Conservation (phyloP, 2,113 vertebrate species). For the Myiopsitta monachus region DNA sequence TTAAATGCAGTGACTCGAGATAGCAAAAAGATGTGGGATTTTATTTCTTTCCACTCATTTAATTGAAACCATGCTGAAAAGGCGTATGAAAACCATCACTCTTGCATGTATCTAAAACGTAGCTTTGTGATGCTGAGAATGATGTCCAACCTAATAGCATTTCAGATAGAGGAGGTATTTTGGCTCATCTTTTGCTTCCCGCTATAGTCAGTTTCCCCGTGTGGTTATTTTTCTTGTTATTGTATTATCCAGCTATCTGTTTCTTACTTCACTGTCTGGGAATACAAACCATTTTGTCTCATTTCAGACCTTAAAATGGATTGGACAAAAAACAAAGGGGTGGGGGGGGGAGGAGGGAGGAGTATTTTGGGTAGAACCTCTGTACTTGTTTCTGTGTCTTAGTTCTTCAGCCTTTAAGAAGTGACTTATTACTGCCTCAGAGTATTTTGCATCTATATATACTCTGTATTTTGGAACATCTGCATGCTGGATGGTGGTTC, state of each 20-base stretch:
- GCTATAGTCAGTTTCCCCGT: conserved; percentile 8
- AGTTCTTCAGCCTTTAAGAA: no score
- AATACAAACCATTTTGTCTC: conserved; percentile 50
- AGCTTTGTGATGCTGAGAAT: background rate
- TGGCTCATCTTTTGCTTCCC: conserved; percentile 43
- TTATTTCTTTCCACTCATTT: conserved; percentile 50
- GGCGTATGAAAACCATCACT: conserved; percentile 34
- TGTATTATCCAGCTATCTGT: conserved; percentile 37
- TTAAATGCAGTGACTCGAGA: background rate
- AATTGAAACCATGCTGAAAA: conserved; percentile 53
- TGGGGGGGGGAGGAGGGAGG: background rate
- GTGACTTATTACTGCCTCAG: background rate
- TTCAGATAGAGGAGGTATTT: conserved; percentile 41
- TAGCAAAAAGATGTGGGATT: conserved; percentile 53
- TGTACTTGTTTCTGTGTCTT: background rate
- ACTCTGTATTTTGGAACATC: background rate
- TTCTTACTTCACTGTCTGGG: conserved; percentile 59
- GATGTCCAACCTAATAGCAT: conserved; percentile 31
- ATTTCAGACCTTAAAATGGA: conserved; percentile 38
- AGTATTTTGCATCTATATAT: background rate
- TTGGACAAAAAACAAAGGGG: conserved; percentile 8
- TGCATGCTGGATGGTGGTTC: background rate
- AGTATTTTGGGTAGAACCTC: background rate
- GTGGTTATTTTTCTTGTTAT: conserved; percentile 42
- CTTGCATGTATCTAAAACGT: background rate